These are phyloP conservation scores for Cacatua alba DNA, from an alignment of 2,113 vertebrate species.

Conservation along the genomic window DNA sequence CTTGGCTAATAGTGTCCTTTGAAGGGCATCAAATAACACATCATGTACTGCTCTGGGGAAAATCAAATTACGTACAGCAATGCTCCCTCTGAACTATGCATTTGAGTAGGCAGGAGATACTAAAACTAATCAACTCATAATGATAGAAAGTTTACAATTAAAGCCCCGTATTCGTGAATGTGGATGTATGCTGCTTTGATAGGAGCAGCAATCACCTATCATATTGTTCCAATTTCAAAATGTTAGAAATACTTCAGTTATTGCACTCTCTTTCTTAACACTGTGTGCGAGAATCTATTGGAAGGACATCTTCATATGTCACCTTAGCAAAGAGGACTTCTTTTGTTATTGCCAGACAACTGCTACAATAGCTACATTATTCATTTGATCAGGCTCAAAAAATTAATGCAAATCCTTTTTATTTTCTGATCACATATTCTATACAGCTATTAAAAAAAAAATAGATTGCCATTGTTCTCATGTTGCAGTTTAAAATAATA, in stretches of 20 bases:
- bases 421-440: not conserved
- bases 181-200: not conserved
- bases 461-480: not conserved
- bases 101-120: constrained; percentile 63
- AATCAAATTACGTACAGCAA: constrained; percentile 75
- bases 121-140: constrained; percentile 53
- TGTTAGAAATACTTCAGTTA: not conserved
- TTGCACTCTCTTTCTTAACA: not conserved
- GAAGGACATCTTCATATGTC: not conserved
- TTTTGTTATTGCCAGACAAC: not conserved
- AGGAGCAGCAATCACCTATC: not conserved
- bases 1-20: constrained; percentile 81
- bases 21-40: constrained; percentile 85
- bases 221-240: not conserved
- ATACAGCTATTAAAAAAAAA: not conserved
- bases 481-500: not conserved
- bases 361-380: not conserved
- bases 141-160: constrained; percentile 45
- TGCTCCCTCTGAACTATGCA: constrained; percentile 56
- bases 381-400: not conserved
- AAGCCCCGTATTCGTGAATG: not conserved
- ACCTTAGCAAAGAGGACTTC: not conserved
- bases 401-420: not conserved
- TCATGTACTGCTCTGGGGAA: constrained; percentile 76
- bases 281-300: not conserved